Evolutionary conservation across 2,797 vertebrate species (phyloP).

Genomic region (Urophycis tenuis): DNA sequence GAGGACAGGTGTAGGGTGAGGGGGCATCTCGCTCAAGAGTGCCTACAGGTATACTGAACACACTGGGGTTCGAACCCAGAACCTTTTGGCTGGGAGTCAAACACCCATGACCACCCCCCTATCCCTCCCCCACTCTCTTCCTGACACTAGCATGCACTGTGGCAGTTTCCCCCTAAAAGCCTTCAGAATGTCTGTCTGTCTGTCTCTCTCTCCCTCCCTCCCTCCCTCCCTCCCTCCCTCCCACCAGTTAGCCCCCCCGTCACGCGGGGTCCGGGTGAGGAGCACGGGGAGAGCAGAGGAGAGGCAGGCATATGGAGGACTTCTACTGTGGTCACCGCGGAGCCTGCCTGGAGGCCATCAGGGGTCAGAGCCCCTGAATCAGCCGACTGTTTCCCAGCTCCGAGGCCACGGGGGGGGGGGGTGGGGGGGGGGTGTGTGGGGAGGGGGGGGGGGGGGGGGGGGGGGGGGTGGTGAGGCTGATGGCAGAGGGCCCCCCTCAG

Average conservation of each 20-base stretch:
- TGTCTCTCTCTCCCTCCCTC: slow-evolving; percentile 45
- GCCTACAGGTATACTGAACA: no score
- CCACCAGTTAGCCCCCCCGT: slow-evolving; percentile 51
- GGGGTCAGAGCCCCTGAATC: slow-evolving; percentile 67
- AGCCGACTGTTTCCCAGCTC: slow-evolving; percentile 66
- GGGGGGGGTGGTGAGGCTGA: no score
- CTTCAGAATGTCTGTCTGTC: slow-evolving; percentile 23
- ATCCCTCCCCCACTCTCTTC: slow-evolving; percentile 26
- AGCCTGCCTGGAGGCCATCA: slow-evolving; percentile 64
- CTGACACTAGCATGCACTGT: slow-evolving; percentile 61
- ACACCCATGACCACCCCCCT: neutral
- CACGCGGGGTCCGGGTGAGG: slow-evolving; percentile 43
- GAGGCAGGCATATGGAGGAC: slow-evolving; percentile 66
- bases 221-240: slow-evolving; percentile 41
- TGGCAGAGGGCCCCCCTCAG: slow-evolving; percentile 54
- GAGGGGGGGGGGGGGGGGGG: neutral
- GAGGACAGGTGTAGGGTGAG: no score
- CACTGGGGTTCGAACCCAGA: no score
- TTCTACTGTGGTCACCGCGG: slow-evolving; percentile 67
- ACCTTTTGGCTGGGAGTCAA: no score
- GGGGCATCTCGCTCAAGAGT: no score
- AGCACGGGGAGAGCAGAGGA: slow-evolving; percentile 39
- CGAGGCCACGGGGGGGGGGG: slow-evolving; percentile 38
- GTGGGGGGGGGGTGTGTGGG: slow-evolving; percentile 16
- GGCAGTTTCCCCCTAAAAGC: slow-evolving; percentile 51